Evolutionary conservation across 2,888 invertebrate genomes (phyloP).

Genomic region (Campoplex capitator): DNA sequence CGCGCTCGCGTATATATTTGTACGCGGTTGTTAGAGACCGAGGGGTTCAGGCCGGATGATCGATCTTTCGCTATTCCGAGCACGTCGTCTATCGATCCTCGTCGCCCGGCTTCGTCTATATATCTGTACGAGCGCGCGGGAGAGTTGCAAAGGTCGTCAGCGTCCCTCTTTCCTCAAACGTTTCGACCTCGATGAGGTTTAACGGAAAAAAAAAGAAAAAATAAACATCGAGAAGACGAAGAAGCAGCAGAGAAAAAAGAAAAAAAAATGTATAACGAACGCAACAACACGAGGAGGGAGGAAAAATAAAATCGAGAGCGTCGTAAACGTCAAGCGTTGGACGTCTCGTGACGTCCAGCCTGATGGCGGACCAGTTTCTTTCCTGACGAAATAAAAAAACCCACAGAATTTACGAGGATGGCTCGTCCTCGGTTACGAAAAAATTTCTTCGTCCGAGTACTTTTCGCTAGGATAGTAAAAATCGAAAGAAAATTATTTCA

Average conservation of each 20-base stretch:
- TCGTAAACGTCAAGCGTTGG: constrained; percentile 28
- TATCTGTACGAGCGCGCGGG: constrained; percentile 18
- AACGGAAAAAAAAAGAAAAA: neutral
- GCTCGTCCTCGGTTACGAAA: neutral
- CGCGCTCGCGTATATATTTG: neutral
- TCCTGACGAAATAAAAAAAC: neutral
- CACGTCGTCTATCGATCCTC: constrained; percentile 66
- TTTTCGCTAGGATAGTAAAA: neutral
- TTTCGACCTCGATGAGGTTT: constrained; percentile 32
- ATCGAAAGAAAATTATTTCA: neutral
- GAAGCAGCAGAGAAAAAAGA: neutral
- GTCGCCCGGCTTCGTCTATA: constrained; percentile 9
- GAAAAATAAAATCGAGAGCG: constrained; percentile 9
- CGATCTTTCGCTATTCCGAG: constrained; percentile 71
- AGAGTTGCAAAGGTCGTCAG: constrained; percentile 45
- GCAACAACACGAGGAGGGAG: neutral
- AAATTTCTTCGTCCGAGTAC: neutral
- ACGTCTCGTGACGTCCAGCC: neutral
- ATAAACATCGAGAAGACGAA: no score
- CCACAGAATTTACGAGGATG: neutral
- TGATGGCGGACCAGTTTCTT: neutral
- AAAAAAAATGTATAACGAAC: neutral
- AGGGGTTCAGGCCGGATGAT: constrained; percentile 60
- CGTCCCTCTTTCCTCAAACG: constrained; percentile 43
- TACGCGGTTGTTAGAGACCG: constrained; percentile 8